Percentiles rank a stretch among this genome's conserved stretches.
Conservation (phyloP, 2,113 vertebrate genomes). For the Scomber scombrus region DNA sequence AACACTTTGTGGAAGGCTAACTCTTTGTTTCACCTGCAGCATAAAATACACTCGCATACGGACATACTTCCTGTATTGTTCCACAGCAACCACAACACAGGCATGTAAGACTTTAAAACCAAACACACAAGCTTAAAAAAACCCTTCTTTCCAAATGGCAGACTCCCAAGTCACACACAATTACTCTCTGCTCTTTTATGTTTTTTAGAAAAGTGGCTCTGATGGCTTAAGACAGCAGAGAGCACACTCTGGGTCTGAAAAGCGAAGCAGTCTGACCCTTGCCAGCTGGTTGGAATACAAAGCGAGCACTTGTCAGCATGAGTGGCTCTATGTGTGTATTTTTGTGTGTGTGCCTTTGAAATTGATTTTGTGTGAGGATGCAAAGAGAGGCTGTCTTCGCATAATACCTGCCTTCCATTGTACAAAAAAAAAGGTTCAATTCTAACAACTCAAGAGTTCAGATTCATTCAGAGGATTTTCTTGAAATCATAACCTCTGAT, state of each 20-base stretch:
- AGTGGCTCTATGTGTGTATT: conserved; percentile 18
- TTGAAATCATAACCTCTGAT: neutral
- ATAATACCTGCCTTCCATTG: neutral
- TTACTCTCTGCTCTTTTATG: conserved; percentile 42
- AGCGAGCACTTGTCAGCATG: conserved; percentile 38
- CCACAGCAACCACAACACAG: conserved; percentile 78
- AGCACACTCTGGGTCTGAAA: conserved; percentile 22
- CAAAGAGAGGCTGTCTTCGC: conserved; percentile 2
- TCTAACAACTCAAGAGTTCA: neutral
- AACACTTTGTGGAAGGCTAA: conserved; percentile 26
- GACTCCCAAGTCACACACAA: conserved; percentile 56
- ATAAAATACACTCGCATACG: conserved; percentile 38
- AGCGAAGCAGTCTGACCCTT: conserved; percentile 5
- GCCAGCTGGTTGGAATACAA: conserved; percentile 49
- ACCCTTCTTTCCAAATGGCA: conserved; percentile 54
- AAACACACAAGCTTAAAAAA: neutral
- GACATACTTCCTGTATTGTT: conserved; percentile 54
- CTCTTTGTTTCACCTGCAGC: conserved; percentile 58
- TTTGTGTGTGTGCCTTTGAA: conserved; percentile 6
- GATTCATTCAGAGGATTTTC: conserved; percentile 8
- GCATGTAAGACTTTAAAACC: conserved; percentile 56
- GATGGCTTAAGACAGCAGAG: conserved; percentile 20
- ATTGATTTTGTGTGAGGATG: neutral
- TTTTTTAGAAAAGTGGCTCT: conserved; percentile 45
- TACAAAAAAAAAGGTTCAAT: neutral